These are phyloP conservation scores for Myotis findleyi DNA, from an alignment of 2,797 vertebrate species.

Conservation along the genomic window DNA sequence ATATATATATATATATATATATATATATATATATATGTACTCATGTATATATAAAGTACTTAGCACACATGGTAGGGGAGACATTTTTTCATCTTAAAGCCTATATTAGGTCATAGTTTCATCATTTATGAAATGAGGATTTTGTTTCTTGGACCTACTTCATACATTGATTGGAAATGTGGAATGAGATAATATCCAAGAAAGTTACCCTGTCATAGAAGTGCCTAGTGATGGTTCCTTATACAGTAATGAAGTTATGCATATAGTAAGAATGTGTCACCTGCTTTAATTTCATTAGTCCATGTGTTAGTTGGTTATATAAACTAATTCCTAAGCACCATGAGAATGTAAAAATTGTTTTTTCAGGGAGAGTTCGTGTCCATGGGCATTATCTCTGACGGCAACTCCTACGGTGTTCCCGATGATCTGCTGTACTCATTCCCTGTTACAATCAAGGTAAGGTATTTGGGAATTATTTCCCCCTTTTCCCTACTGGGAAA, in stretches of 20 bases:
- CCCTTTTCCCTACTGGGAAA: background rate
- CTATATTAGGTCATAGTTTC: background rate
- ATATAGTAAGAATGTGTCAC: background rate
- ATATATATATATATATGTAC: too few relatives aligned
- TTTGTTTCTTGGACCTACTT: constrained; percentile 3
- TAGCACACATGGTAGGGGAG: background rate
- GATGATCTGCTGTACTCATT: constrained; percentile 97
- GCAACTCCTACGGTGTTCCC: constrained; percentile 93
- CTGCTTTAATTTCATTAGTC: background rate
- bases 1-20: too few relatives aligned
- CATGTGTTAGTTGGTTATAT: background rate
- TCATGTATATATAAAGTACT: background rate
- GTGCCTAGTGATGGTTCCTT: background rate
- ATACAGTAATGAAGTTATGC: background rate
- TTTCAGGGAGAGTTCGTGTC: constrained; percentile 95
- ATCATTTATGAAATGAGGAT: constrained; percentile 24
- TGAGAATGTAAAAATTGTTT: background rate
- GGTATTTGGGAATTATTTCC: background rate
- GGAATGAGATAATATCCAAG: background rate
- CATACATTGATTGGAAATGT: background rate
- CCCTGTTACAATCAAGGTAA: constrained; percentile 96
- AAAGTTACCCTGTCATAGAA: background rate
- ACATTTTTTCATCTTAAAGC: constrained; percentile 2
- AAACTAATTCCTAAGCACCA: background rate
- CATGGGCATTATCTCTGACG: constrained; percentile 96